These are phyloP conservation scores for Cetoscarus ocellatus DNA, from an alignment of 2,797 vertebrate species.

Conservation along the genomic window DNA sequence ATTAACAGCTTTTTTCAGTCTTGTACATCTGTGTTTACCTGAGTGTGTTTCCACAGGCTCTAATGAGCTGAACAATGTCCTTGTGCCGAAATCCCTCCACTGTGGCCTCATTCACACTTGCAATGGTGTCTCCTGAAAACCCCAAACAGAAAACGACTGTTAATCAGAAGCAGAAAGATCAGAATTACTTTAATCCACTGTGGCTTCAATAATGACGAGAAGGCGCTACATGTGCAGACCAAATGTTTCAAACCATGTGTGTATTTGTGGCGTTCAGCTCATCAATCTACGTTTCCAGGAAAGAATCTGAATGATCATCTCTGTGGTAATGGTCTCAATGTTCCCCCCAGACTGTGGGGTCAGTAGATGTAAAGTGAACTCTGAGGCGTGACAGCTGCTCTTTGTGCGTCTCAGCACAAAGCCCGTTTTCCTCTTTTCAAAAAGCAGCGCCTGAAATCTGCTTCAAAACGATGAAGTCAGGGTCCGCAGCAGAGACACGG, in stretches of 20 bases:
- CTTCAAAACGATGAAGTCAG: slow-evolving; percentile 61
- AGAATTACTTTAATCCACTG: slow-evolving; percentile 24
- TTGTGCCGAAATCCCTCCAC: slow-evolving; percentile 93
- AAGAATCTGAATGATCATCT: background rate
- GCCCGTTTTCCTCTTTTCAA: slow-evolving; percentile 23
- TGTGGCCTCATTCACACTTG: slow-evolving; percentile 89
- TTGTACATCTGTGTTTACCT: slow-evolving; percentile 77
- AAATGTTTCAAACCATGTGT: slow-evolving; percentile 31
- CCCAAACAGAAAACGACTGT: slow-evolving; percentile 36
- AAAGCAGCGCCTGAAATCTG: slow-evolving; percentile 26
- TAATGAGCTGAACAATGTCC: slow-evolving; percentile 96
- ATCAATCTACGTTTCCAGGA: background rate
- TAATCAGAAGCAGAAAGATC: slow-evolving; percentile 36
- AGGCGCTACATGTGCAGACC: slow-evolving; percentile 46
- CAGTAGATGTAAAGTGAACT: slow-evolving; percentile 10
- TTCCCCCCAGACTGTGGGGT: background rate
- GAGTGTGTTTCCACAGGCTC: slow-evolving; percentile 89
- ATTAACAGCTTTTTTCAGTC: too few species aligned
- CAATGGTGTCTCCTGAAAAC: slow-evolving; percentile 93
- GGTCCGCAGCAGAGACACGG: slow-evolving; percentile 15
- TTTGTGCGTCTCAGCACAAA: slow-evolving; percentile 46
- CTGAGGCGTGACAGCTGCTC: slow-evolving; percentile 17
- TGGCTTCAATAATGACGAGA: slow-evolving; percentile 31
- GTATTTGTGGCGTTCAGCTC: slow-evolving; percentile 21
- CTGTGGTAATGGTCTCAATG: background rate